Conservation (phyloP, 37 sponge, comb jelly and placozoan species). For the Axinella damicornis region DNA sequence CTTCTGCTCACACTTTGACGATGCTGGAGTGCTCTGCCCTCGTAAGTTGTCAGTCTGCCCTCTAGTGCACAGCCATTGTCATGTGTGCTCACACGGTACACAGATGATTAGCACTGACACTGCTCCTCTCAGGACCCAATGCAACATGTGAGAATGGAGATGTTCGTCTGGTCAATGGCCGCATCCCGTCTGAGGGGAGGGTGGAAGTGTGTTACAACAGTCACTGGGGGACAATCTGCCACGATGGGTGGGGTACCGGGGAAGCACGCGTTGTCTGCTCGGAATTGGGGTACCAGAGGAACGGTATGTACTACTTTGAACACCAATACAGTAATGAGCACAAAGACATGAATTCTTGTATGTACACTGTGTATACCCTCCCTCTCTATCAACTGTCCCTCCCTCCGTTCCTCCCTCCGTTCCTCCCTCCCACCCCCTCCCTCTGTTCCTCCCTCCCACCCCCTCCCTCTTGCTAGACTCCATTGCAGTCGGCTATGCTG, state of each 20-base stretch:
- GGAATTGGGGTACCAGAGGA: conserved; percentile 9
- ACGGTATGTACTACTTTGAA: background rate
- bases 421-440: background rate
- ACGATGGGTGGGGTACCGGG: conserved; percentile 13
- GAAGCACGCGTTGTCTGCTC: conserved; percentile 44
- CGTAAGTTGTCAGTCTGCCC: conserved; percentile 37
- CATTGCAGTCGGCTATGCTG: conserved; percentile 10
- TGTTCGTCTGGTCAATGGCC: background rate
- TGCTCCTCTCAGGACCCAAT: conserved; percentile 11
- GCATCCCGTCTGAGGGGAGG: conserved; percentile 21
- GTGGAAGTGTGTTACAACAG: conserved; percentile 54
- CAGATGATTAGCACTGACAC: too few relatives aligned
- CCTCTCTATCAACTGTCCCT: background rate
- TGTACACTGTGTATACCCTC: too few relatives aligned
- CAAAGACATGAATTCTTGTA: too few relatives aligned
- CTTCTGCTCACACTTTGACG: conserved; percentile 29
- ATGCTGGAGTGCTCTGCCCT: conserved; percentile 50
- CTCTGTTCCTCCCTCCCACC: background rate
- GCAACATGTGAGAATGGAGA: conserved; percentile 21
- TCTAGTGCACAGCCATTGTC: too few relatives aligned
- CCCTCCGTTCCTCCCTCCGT: conserved; percentile 1
- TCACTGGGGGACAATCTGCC: conserved; percentile 60
- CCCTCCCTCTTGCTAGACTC: conserved; percentile 22
- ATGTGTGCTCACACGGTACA: too few relatives aligned
- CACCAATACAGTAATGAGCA: too few relatives aligned